Evolutionary conservation across 2,888 invertebrate species (phyloP).

Genomic region (Trissoscelio sp.): DNA sequence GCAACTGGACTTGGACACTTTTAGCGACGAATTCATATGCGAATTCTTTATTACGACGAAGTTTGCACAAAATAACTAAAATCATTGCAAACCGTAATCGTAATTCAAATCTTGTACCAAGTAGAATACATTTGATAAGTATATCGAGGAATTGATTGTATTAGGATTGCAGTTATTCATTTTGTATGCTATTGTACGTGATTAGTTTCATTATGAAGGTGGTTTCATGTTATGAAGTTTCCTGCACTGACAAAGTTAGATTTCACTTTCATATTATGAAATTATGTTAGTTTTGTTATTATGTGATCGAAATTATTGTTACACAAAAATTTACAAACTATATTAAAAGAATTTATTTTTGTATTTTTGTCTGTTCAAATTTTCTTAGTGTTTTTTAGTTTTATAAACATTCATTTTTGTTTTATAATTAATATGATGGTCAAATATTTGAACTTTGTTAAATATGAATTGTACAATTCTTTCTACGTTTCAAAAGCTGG

Average conservation of each 20-base stretch:
- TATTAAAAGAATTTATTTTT: too few species aligned
- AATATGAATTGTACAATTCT: too few species aligned
- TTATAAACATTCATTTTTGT: too few species aligned
- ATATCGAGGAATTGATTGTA: constrained; percentile 26
- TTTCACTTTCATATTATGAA: constrained; percentile 7
- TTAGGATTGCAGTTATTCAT: constrained; percentile 2
- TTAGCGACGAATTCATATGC: constrained; percentile 17
- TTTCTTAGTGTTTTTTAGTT: too few species aligned
- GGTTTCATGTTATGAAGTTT: background rate
- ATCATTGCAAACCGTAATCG: background rate
- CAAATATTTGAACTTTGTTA: background rate
- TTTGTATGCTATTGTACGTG: constrained; percentile 5
- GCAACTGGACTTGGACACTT: background rate
- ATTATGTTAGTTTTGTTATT: background rate
- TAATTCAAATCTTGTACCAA: constrained; percentile 5
- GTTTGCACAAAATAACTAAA: constrained; percentile 11
- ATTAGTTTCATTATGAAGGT: background rate
- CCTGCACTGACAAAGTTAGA: constrained; percentile 4
- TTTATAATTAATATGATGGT: background rate
- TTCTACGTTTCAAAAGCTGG: constrained; percentile 4
- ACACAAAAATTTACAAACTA: too few species aligned
- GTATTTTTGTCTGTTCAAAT: too few species aligned
- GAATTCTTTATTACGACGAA: constrained; percentile 4
- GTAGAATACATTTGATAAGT: constrained; percentile 16
- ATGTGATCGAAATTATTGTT: too few species aligned